Evolutionary conservation across 2,888 invertebrate species (phyloP).

Genomic region (Alentia gelatinosa): DNA sequence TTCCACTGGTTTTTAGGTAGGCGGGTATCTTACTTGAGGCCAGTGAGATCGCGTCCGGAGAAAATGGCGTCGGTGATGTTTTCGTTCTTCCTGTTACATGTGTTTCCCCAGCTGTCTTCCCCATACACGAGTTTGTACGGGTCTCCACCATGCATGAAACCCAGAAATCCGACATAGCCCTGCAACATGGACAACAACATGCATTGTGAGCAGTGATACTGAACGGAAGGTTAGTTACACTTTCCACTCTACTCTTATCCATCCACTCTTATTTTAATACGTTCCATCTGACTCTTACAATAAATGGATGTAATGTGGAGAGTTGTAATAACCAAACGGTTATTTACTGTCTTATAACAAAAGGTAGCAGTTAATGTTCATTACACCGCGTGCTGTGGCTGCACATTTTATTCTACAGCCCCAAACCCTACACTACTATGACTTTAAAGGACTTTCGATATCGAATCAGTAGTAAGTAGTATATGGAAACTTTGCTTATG

Average conservation of each 20-base stretch:
- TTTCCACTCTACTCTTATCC: neutral
- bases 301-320: neutral
- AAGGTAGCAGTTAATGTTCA: too few species aligned
- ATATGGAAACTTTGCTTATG: too few species aligned
- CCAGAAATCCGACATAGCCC: conserved; percentile 10
- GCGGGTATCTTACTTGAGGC: conserved; percentile 67
- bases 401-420: too few species aligned
- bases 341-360: too few species aligned
- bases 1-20: too few species aligned
- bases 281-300: neutral
- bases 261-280: neutral
- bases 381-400: too few species aligned
- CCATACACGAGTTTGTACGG: conserved; percentile 84
- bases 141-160: conserved; percentile 82
- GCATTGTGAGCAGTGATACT: neutral
- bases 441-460: too few species aligned
- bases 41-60: conserved; percentile 79
- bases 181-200: neutral
- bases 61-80: conserved; percentile 75
- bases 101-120: conserved; percentile 85
- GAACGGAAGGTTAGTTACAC: neutral
- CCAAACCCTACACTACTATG: too few species aligned
- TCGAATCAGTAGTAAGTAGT: too few species aligned
- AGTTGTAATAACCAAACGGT: too few species aligned
- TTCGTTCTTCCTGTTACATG: conserved; percentile 82